These are phyloP conservation scores for Tetragonisca angustula DNA, from an alignment of 2,888 invertebrate species.

Conservation along the genomic window DNA sequence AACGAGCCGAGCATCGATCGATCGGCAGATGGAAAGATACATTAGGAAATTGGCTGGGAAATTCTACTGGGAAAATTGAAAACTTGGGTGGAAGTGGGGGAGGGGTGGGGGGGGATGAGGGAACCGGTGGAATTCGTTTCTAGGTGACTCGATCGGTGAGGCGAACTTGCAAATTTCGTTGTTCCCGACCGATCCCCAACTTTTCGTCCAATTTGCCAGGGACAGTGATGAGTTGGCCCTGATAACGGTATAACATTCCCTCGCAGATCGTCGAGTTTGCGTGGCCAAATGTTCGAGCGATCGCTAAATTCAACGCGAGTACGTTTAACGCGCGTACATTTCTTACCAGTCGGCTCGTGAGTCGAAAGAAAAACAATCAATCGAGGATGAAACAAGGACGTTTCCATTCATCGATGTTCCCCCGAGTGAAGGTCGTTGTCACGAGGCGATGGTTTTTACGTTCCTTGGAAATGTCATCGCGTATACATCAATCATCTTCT, in stretches of 20 bases:
- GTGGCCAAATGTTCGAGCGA: neutral
- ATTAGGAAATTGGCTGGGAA: neutral
- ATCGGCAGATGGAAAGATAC: neutral
- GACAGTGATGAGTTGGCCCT: neutral
- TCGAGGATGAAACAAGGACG: slow-evolving; percentile 50
- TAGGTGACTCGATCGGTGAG: neutral
- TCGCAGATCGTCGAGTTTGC: slow-evolving; percentile 2
- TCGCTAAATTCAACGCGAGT: too few relatives aligned
- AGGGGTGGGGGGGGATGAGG: neutral
- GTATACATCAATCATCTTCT: slow-evolving; percentile 41
- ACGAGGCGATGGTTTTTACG: slow-evolving; percentile 45
- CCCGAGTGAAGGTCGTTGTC: slow-evolving; percentile 42
- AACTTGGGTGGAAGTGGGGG: neutral
- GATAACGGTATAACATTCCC: slow-evolving; percentile 6
- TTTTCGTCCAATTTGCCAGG: slow-evolving; percentile 17
- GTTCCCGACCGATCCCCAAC: slow-evolving; percentile 10
- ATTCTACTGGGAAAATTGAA: neutral
- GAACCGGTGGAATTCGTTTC: neutral
- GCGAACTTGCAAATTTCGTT: slow-evolving; percentile 19
- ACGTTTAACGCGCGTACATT: neutral
- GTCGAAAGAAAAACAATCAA: slow-evolving; percentile 16
- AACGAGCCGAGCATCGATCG: too few relatives aligned
- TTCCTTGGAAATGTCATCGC: slow-evolving; percentile 51
- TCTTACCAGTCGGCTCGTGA: neutral
- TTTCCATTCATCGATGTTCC: slow-evolving; percentile 39